Percentiles rank a stretch among this genome's conserved stretches.
Evolutionary conservation across 2,113 vertebrate genomes (phyloP).

Genomic region (Cochlearius cochlearius): DNA sequence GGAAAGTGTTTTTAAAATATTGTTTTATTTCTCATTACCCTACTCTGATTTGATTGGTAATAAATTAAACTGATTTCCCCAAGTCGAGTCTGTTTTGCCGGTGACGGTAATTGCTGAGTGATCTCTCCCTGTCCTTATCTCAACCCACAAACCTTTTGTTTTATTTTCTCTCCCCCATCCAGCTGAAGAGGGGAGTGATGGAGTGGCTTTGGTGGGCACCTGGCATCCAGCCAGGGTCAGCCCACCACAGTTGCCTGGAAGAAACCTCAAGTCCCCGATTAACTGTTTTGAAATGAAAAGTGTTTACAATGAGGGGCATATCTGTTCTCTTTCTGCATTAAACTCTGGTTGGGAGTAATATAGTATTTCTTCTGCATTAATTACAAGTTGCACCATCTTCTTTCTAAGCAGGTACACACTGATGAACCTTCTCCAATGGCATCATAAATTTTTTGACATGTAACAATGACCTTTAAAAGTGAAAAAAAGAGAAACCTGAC

Average conservation of each 20-base stretch:
- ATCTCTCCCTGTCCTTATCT: not conserved
- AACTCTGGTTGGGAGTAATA: not conserved
- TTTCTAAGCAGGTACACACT: not conserved
- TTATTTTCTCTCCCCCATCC: not conserved
- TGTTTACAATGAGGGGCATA: not conserved
- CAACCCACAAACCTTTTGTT: not conserved
- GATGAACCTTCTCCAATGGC: not conserved
- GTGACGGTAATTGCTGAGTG: not conserved
- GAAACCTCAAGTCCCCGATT: not conserved
- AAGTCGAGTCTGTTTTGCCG: not conserved
- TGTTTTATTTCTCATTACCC: not conserved
- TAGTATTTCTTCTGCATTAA: not conserved
- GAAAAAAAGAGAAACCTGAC: conserved; percentile 24
- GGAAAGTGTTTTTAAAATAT: not conserved
- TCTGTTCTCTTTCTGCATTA: not conserved
- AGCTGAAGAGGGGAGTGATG: not conserved
- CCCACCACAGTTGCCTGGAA: not conserved
- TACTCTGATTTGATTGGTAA: not conserved
- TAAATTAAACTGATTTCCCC: not conserved
- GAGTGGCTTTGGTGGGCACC: not conserved
- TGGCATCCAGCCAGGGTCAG: not conserved
- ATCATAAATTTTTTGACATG: conserved; percentile 48
- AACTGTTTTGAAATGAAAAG: not conserved
- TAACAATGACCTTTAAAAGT: conserved; percentile 71
- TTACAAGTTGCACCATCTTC: not conserved